These are phyloP conservation scores for Ardeotis arabs DNA, from an alignment of 2,113 vertebrate species.

Conservation along the genomic window DNA sequence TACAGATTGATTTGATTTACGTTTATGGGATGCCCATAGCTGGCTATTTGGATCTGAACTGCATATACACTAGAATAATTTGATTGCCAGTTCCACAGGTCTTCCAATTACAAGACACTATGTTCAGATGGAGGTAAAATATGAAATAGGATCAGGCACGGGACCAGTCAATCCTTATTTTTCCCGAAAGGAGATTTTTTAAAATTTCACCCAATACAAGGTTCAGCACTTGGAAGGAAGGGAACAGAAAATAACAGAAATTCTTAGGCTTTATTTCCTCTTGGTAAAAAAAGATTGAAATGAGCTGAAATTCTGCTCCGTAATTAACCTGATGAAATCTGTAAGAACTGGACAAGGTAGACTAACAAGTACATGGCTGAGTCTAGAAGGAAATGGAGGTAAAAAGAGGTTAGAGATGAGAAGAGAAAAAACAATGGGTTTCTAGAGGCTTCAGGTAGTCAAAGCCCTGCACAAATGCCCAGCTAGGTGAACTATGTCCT, in stretches of 20 bases:
- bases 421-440: not conserved
- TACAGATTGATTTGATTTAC: slow-evolving; percentile 7
- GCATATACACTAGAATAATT: not conserved
- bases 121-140: not conserved
- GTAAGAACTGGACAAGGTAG: not conserved
- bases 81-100: not conserved
- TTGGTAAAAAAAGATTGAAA: not conserved
- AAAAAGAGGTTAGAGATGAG: not conserved
- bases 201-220: not conserved
- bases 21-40: not conserved
- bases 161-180: not conserved
- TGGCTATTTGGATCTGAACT: not conserved
- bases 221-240: not conserved
- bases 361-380: not conserved
- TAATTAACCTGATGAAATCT: not conserved
- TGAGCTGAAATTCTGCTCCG: not conserved
- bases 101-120: not conserved
- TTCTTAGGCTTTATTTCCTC: not conserved
- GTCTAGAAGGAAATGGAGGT: not conserved
- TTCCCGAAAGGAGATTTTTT: not conserved
- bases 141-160: not conserved
- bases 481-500: not conserved
- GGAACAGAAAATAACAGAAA: not conserved
- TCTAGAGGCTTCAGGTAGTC: not conserved
- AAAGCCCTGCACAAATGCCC: not conserved